Percentiles rank a stretch among this genome's conserved stretches.
Evolutionary conservation across 2,797 vertebrate genomes (phyloP).

Genomic region (Otolemur crassicaudatus): DNA sequence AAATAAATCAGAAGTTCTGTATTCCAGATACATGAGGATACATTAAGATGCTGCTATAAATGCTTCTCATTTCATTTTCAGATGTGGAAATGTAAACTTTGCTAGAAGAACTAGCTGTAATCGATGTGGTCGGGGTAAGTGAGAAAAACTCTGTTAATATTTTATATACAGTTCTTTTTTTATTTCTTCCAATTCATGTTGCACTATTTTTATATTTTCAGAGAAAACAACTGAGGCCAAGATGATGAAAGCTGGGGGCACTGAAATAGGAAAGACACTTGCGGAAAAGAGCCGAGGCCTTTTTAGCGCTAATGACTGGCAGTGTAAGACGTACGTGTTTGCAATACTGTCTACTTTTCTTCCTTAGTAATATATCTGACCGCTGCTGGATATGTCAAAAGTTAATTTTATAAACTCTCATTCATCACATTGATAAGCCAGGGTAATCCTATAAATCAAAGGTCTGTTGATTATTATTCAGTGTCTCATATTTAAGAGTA

Average conservation of each 20-base stretch:
- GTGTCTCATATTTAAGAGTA: background rate
- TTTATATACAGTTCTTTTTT: background rate
- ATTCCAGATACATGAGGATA: background rate
- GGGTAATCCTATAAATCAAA: constrained; percentile 35
- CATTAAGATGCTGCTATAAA: background rate
- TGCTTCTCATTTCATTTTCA: constrained; percentile 81
- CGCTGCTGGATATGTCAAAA: background rate
- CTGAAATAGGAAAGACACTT: constrained; percentile 98
- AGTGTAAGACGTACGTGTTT: constrained; percentile 96
- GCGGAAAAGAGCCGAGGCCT: constrained; percentile 98
- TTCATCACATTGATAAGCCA: background rate
- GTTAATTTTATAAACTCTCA: background rate
- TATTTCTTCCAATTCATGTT: constrained; percentile 15
- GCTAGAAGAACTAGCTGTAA: constrained; percentile 98
- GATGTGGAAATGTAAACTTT: constrained; percentile 99
- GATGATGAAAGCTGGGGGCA: constrained; percentile 99
- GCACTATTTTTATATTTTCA: constrained; percentile 80
- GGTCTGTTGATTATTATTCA: background rate
- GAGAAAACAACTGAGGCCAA: constrained; percentile 98
- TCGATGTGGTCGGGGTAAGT: constrained; percentile 95
- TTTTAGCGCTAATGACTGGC: constrained; percentile 99
- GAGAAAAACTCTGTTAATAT: background rate
- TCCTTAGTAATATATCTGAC: background rate
- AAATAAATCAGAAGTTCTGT: background rate
- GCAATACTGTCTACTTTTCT: background rate